These are phyloP conservation scores for Galbula dea DNA, from an alignment of 2,113 vertebrate species.

Conservation along the genomic window DNA sequence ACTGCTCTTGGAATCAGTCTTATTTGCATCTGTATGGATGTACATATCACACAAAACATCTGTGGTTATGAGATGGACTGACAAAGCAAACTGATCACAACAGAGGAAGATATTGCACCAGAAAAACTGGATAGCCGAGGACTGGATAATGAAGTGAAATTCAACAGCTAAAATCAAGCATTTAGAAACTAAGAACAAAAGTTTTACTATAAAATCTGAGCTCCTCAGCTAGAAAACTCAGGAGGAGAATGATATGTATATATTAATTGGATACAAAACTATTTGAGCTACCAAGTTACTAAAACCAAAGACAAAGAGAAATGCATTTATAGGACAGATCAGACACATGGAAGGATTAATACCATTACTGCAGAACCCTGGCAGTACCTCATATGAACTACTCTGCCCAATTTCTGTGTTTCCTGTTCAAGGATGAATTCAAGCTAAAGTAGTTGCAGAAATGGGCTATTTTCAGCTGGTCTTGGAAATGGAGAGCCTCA, in stretches of 20 bases:
- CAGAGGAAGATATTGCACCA: fast-evolving
- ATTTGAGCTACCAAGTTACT: background rate
- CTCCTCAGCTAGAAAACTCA: background rate
- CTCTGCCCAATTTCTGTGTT: background rate
- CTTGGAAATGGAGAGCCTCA: background rate
- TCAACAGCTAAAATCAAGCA: background rate
- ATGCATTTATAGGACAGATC: background rate
- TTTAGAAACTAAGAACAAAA: background rate
- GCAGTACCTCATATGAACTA: background rate
- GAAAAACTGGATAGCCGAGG: background rate
- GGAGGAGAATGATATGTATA: background rate
- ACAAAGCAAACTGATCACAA: background rate
- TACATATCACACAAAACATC: background rate
- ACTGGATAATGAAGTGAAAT: background rate
- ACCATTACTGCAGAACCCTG: background rate
- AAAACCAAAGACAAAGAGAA: background rate
- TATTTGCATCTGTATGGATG: background rate
- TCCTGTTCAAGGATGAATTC: background rate
- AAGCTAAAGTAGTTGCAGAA: background rate
- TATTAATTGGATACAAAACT: background rate
- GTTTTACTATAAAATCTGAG: background rate
- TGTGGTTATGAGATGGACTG: background rate
- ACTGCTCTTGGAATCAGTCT: background rate
- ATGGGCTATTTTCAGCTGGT: background rate
- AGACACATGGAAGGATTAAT: background rate